Evolutionary conservation across 2,797 vertebrate species (phyloP), one percentile per base, ranked within the genome.

Genomic region (Pelobates cultripes): DNA sequence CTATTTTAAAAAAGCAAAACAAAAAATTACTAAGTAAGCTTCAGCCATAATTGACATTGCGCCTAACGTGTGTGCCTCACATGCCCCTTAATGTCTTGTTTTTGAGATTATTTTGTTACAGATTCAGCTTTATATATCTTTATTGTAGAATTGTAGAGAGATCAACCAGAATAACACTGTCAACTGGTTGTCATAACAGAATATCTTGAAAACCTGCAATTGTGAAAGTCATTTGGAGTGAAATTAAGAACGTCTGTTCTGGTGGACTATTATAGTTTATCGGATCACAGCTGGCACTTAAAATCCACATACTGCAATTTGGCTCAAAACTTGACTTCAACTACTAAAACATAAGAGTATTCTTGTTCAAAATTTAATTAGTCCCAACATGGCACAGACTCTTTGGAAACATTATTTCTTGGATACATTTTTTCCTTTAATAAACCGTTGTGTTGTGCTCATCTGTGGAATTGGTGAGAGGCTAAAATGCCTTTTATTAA

Each of bases 241-340:
- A n/a, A 67, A 67, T 40, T 41, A 67, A 67, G 64, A 67, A 42
- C 10, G 47, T 51, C 47, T 51, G 63, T 28, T 57, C 55, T 15
- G 55, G 9, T 57, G 55, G 55, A 12, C 55, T 45, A 77, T 57
- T 77, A 55, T 53, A 77, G 47, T 47, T 43, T 14, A 69, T 53
- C 43, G 5, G 53, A n/a, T 60, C 14, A 78, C 66, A 70, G 63
- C 47, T n/a, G 67, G 28, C 70, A 78, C n/a, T 8, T 14, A 28
- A 17, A 17, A 64, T 64, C 28, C 61, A 41, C 55, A 70, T 78
- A 40, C 55, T 10, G 55, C 8, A 78, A 70, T 70, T 70, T 78
- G 77, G 44, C 60, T 71, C 53, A 70, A 57, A 78, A 78, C 66
- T 60, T 57, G 47, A 70, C 77, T 60, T 70, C 41, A 69, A 77